A percentile compares a stretch with the other conserved stretches of the same genome.
phyloP scores from a whole-genome alignment of 2,797 vertebrate species.

The Salmo trutta region DNA sequence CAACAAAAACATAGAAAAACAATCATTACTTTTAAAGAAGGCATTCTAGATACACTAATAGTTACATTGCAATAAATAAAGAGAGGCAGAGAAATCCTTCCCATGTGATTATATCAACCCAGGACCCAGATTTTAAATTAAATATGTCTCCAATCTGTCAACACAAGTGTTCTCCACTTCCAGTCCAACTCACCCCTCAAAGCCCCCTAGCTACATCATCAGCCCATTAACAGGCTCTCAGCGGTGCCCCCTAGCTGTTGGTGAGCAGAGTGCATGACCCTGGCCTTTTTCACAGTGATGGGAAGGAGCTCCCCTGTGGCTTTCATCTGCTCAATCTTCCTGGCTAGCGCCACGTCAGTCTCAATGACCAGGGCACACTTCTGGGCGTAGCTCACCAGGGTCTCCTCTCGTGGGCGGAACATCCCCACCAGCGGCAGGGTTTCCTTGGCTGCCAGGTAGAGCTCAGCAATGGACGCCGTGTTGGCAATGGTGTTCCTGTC shows the following conservation, averaged over 20 bases:
- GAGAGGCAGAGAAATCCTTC: too few relatives aligned
- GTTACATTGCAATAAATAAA: too few relatives aligned
- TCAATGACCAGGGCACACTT: constrained; percentile 70
- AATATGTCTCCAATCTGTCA: too few relatives aligned
- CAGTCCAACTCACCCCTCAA: neutral
- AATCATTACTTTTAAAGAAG: too few relatives aligned
- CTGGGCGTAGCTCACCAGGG: constrained; percentile 72
- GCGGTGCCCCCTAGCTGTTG: constrained; percentile 49
- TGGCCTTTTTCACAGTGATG: constrained; percentile 64
- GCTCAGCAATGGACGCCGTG: constrained; percentile 72
- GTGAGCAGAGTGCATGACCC: constrained; percentile 54
- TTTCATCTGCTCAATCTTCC: constrained; percentile 73
- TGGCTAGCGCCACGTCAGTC: constrained; percentile 61
- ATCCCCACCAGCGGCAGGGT: constrained; percentile 64
- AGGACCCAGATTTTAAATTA: too few relatives aligned
- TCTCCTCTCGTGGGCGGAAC: constrained; percentile 73
- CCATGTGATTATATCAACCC: too few relatives aligned
- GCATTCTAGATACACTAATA: too few relatives aligned
- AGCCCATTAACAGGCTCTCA: constrained; percentile 67
- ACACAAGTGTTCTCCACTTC: constrained; percentile 2
- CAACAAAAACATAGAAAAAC: too few relatives aligned
- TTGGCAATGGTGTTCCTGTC: constrained; percentile 77
- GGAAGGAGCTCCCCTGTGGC: constrained; percentile 70
- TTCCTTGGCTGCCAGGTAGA: constrained; percentile 70
- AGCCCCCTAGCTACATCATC: constrained; percentile 9